phyloP scores from a whole-genome alignment of 2,888 invertebrate species.

The Agapetus fuscipes region DNA sequence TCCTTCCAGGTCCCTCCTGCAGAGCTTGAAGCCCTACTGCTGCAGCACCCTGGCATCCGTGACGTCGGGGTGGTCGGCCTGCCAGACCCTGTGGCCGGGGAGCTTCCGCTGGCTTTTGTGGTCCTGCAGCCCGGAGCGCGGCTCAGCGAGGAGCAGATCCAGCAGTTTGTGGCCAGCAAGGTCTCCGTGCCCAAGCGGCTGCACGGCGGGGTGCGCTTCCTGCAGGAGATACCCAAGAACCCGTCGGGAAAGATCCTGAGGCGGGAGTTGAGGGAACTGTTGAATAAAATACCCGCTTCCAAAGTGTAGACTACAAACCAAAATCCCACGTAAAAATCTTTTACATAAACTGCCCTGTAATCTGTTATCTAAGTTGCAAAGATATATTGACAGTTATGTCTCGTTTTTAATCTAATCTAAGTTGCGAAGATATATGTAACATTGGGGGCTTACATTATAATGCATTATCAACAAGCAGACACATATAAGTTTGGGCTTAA shows the following conservation, averaged over 20 bases:
- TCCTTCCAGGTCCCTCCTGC: conserved; percentile 78
- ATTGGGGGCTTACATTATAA: too few species aligned
- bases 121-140: conserved; percentile 46
- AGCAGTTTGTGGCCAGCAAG: conserved; percentile 42
- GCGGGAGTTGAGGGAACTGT: conserved; percentile 41
- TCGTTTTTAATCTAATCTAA: too few species aligned
- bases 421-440: too few species aligned
- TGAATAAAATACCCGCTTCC: conserved; percentile 28
- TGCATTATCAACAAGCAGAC: too few species aligned
- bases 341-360: too few species aligned
- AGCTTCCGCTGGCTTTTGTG: conserved; percentile 67
- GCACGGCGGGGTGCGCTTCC: conserved; percentile 56
- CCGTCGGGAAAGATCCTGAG: conserved; percentile 61
- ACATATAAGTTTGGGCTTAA: too few species aligned
- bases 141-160: conserved; percentile 47
- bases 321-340: too few species aligned
- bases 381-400: too few species aligned
- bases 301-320: too few species aligned
- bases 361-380: too few species aligned
- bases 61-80: conserved; percentile 77
- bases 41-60: conserved; percentile 58
- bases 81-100: conserved; percentile 62
- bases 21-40: conserved; percentile 71
- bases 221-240: conserved; percentile 57
- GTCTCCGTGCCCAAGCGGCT: conserved; percentile 48